Evolutionary conservation across 2,797 vertebrate genomes (phyloP).

Genomic region (Fundulus diaphanus): DNA sequence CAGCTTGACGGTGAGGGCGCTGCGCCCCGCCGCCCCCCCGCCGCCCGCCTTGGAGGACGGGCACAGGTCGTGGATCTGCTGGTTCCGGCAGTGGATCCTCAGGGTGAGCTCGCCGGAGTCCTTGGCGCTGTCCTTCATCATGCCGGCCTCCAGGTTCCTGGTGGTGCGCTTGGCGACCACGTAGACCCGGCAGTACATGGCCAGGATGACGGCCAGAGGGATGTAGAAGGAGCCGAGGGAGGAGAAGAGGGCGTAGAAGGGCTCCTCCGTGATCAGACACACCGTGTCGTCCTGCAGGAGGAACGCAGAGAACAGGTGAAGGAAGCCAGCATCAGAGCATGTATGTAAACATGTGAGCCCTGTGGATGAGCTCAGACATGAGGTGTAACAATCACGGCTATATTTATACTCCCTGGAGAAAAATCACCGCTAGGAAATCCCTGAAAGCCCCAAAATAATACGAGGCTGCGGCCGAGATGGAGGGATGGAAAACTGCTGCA

Average conservation of each 20-base stretch:
- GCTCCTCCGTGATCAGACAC: slow-evolving; percentile 92
- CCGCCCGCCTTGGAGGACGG: slow-evolving; percentile 55
- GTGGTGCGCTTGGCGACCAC: slow-evolving; percentile 95
- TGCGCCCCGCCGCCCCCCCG: slow-evolving; percentile 77
- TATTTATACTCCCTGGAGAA: too few relatives aligned
- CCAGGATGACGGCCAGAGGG: slow-evolving; percentile 90
- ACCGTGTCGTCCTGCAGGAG: slow-evolving; percentile 83
- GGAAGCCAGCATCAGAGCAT: too few relatives aligned
- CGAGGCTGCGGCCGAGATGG: too few relatives aligned
- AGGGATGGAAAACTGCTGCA: too few relatives aligned
- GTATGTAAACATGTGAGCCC: too few relatives aligned
- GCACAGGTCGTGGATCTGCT: slow-evolving; percentile 83
- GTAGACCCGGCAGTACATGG: slow-evolving; percentile 95
- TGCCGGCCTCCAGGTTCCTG: slow-evolving; percentile 92
- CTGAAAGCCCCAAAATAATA: too few relatives aligned
- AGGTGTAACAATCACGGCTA: too few relatives aligned
- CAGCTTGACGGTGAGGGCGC: slow-evolving; percentile 89
- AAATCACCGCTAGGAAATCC: too few relatives aligned
- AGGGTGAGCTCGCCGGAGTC: slow-evolving; percentile 92
- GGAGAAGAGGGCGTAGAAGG: slow-evolving; percentile 94
- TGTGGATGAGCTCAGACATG: too few relatives aligned
- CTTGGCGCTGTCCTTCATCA: slow-evolving; percentile 89
- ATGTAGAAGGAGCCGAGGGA: slow-evolving; percentile 96
- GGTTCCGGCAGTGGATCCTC: slow-evolving; percentile 90
- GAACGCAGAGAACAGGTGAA: too few relatives aligned